phyloP scores from a whole-genome alignment of 2,797 vertebrate genomes.

The Esox masquinongy region DNA sequence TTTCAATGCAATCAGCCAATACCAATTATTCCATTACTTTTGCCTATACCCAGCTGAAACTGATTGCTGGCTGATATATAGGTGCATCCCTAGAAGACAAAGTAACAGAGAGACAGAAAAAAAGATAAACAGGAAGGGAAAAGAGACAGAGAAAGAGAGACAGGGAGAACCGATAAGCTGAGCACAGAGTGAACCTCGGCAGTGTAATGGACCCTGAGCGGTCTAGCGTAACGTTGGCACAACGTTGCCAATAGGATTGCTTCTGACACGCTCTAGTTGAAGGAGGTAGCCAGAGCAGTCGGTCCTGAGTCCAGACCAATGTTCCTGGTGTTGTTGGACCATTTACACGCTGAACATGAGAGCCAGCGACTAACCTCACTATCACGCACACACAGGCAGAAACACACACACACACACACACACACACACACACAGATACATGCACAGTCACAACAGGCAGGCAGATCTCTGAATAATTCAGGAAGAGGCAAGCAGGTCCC shows the following conservation, averaged over 20 bases:
- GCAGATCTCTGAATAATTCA: slow-evolving; percentile 47
- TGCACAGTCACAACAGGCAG: background rate
- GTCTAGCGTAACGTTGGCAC: too few species aligned
- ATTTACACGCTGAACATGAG: background rate
- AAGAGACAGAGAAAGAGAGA: too few species aligned
- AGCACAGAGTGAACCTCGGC: too few species aligned
- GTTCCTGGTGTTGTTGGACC: background rate
- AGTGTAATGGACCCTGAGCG: too few species aligned
- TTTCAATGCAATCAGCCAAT: too few species aligned
- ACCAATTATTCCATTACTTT: too few species aligned
- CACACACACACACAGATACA: background rate
- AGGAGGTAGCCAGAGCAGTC: background rate
- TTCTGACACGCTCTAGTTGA: background rate
- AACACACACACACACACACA: background rate
- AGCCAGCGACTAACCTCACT: background rate
- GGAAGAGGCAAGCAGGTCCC: slow-evolving; percentile 33
- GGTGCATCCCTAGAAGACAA: too few species aligned
- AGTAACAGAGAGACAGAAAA: too few species aligned
- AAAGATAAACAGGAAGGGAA: too few species aligned
- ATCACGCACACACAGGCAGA: background rate
- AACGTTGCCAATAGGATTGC: background rate
- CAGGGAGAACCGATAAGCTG: background rate
- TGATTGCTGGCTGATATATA: too few species aligned
- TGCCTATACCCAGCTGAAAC: too few species aligned
- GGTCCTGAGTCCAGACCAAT: background rate